Evolutionary conservation across 2,113 vertebrate genomes (phyloP).

Genomic region (Boulengeromyrus knoepffleri): DNA sequence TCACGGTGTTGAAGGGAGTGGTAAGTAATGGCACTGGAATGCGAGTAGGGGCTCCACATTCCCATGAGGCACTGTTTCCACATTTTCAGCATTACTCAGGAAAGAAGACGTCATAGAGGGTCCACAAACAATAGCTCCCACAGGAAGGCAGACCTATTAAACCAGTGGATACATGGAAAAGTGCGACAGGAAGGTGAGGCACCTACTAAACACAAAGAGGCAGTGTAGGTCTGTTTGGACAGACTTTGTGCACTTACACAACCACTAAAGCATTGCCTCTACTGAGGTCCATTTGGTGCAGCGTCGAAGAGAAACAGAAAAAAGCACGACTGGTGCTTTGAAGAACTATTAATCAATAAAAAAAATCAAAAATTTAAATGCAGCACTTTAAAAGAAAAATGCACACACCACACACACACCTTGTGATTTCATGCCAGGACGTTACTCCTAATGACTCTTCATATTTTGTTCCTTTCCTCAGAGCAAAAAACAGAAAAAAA

Average conservation of each 20-base stretch:
- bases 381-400: not conserved
- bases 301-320: not conserved
- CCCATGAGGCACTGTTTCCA: conserved; percentile 25
- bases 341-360: not conserved
- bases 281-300: not conserved
- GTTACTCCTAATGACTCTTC: not conserved
- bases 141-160: conserved; percentile 15
- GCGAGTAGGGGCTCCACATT: not conserved
- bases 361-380: not conserved
- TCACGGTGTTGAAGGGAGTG: not conserved
- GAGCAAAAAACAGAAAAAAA: not conserved
- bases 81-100: conserved; percentile 7
- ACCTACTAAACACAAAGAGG: not conserved
- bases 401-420: not conserved
- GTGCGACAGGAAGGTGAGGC: not conserved
- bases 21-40: not conserved
- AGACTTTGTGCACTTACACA: not conserved
- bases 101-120: conserved; percentile 27
- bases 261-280: not conserved
- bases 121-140: conserved; percentile 21
- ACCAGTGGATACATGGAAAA: not conserved
- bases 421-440: not conserved
- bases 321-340: not conserved
- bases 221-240: not conserved
- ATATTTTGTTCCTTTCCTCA: conserved; percentile 26